Base-by-base conservation (phyloP, 2,797 vertebrate species). In the Galago senegalensis region DNA sequence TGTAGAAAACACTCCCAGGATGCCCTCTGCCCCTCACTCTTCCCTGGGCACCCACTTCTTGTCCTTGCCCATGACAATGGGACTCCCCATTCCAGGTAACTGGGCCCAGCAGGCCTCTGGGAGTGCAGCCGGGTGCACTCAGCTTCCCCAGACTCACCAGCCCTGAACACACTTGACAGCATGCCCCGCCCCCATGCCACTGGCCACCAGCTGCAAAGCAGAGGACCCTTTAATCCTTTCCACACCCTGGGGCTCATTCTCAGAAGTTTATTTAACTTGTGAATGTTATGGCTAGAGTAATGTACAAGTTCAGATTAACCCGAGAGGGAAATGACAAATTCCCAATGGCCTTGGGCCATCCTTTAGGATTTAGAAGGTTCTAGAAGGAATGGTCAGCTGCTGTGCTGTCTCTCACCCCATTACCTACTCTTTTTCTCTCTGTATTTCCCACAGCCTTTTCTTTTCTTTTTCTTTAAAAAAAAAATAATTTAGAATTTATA, bases 241-340 rank as follows among this genome's bases (percentile, higher is more conserved):
- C 79, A 89, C 2, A 31, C 58, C 56, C 11, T 43, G 9, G 13
- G 12, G 37, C 58, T 83, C 85, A 72, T 53, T 85, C 56, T 93
- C 75, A 85, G 46, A 92, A 49, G 46, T 94, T 91, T 89, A 61
- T 93, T 79, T 93, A 83, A 84, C 58, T 84, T 93, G 49, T 83
- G 16, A 75, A 12, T 65, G n/a, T 81, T 56, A 63, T 46, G 63
- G 37, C 34, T 95, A 21, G 37, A 61, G 85, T 65, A 65, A 67
- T 13, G 67, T 80, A 49, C 40, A 49, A 83, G 34, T 77, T 94
- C 88, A 92, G 17, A 73, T 93, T 72, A 91, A 89, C 86, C 60
- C 46, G 21, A 69, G 43, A 84, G 37, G 63, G 31, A 79, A 95
- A 77, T 40, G 29, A 49, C 49, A 70, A 67, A 53, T 77, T 97